phyloP scores from a whole-genome alignment of 2,113 vertebrate species.

The Stigmatopora nigra region DNA sequence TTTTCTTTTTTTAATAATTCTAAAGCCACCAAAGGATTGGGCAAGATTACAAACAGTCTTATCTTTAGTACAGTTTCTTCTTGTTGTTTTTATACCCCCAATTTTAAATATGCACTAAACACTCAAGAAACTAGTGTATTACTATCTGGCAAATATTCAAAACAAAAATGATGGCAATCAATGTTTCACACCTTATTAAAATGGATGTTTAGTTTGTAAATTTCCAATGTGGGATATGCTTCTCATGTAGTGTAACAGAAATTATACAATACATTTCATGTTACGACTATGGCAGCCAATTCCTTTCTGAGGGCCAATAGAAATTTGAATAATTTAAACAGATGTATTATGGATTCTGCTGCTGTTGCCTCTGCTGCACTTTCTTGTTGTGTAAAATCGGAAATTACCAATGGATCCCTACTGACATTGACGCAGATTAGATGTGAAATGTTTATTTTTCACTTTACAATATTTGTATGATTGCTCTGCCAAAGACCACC shows the following conservation, averaged over 20 bases:
- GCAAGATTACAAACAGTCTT: too few relatives aligned
- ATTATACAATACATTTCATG: slow-evolving; percentile 18
- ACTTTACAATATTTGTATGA: not conserved
- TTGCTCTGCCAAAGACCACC: not conserved
- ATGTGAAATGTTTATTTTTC: not conserved
- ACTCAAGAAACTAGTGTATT: too few relatives aligned
- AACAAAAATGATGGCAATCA: too few relatives aligned
- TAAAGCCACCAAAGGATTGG: not conserved
- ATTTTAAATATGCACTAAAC: too few relatives aligned
- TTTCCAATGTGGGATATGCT: not conserved
- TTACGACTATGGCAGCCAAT: slow-evolving; percentile 18
- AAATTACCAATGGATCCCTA: slow-evolving; percentile 44
- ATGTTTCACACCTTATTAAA: too few relatives aligned
- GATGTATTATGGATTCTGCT: slow-evolving; percentile 31
- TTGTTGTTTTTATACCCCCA: too few relatives aligned
- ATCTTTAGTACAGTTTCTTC: too few relatives aligned
- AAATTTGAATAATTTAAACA: slow-evolving; percentile 39
- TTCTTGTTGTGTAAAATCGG: slow-evolving; percentile 50
- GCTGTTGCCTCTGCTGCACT: slow-evolving; percentile 31
- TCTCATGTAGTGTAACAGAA: not conserved
- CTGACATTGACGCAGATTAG: slow-evolving; percentile 24
- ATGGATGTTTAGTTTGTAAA: too few relatives aligned
- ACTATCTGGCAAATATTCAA: too few relatives aligned
- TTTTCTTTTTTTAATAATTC: not conserved
- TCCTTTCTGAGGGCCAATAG: slow-evolving; percentile 25